These are phyloP conservation scores for Fragum fragum DNA, from an alignment of 2,888 invertebrate genomes.

Conservation along the genomic window DNA sequence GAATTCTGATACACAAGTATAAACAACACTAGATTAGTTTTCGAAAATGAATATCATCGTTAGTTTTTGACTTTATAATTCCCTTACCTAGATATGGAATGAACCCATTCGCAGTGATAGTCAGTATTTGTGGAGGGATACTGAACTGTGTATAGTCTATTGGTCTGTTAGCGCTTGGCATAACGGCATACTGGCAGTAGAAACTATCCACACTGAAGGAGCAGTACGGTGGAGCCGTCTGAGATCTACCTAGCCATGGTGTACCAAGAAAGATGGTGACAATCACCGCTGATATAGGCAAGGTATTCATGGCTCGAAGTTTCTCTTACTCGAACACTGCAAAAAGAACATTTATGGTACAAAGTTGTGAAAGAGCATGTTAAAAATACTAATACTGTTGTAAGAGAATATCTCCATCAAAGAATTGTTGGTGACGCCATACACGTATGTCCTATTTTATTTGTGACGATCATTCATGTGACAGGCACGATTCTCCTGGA, in stretches of 20 bases:
- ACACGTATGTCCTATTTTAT: too few relatives aligned
- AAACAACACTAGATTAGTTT: too few relatives aligned
- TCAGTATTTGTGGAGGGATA: conserved; percentile 36
- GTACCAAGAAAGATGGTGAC: neutral
- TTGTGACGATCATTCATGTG: too few relatives aligned
- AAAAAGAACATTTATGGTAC: too few relatives aligned
- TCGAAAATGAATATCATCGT: too few relatives aligned
- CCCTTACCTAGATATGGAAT: conserved; percentile 41
- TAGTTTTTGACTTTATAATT: too few relatives aligned
- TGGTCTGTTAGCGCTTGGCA: conserved; percentile 44
- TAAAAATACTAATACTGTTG: too few relatives aligned
- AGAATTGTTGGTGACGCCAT: too few relatives aligned
- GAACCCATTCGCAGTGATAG: conserved; percentile 38
- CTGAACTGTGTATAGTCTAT: conserved; percentile 43
- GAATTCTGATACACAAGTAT: too few relatives aligned
- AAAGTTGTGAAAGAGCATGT: too few relatives aligned
- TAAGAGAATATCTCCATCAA: too few relatives aligned
- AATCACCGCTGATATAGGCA: neutral
- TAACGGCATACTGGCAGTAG: conserved; percentile 41
- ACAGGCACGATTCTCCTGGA: too few relatives aligned
- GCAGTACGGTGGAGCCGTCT: conserved; percentile 51
- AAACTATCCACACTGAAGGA: conserved; percentile 26
- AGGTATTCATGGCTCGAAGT: neutral
- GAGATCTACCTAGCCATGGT: conserved; percentile 2
- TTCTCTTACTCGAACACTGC: neutral